Conservation (phyloP, 2,888 invertebrate genomes). For the Frankliniella fusca region DNA sequence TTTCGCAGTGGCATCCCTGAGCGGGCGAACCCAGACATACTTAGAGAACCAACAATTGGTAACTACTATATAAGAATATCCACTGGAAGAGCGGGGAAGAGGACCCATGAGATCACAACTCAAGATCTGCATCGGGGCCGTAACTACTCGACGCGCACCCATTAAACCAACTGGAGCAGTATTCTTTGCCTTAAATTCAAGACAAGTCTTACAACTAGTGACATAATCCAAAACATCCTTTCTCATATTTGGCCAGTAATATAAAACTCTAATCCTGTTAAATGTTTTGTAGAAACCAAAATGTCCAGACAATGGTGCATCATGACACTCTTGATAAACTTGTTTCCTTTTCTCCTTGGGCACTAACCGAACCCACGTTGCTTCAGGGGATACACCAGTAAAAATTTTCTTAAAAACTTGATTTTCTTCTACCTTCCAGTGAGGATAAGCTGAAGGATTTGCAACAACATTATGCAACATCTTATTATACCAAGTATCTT, state of each 20-base stretch:
- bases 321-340: no score
- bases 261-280: no score
- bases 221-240: no score
- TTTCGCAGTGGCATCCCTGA: slow-evolving; percentile 37
- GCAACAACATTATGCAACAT: slow-evolving; percentile 29
- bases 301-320: no score
- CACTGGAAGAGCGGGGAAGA: slow-evolving; percentile 31
- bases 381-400: background rate
- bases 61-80: no score
- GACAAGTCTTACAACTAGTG: no score
- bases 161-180: slow-evolving; percentile 23
- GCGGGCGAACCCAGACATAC: slow-evolving; percentile 38
- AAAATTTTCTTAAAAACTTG: slow-evolving; percentile 26
- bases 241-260: no score
- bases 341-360: no score
- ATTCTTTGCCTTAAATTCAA: no score
- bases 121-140: slow-evolving; percentile 37
- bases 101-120: slow-evolving; percentile 35
- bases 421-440: slow-evolving; percentile 29
- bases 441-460: slow-evolving; percentile 31
- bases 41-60: slow-evolving; percentile 31
- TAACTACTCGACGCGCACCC: background rate
- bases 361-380: background rate
- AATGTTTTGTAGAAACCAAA: no score
- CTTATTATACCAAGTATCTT: slow-evolving; percentile 35